These are phyloP conservation scores for Sclerurus mexicanus DNA, from an alignment of 2,113 vertebrate genomes.

Conservation along the genomic window DNA sequence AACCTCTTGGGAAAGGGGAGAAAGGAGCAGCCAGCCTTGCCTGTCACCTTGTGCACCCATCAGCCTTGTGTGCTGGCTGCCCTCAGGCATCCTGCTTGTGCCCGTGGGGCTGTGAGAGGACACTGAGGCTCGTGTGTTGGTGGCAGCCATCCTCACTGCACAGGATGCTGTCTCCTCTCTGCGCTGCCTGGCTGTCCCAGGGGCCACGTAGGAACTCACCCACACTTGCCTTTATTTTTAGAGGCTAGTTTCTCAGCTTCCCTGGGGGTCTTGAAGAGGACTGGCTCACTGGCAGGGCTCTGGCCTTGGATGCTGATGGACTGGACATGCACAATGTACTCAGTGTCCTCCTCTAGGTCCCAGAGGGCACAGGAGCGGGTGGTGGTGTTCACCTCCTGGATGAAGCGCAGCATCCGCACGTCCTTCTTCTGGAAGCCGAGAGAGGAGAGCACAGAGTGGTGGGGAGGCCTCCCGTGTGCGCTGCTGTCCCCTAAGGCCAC, in stretches of 20 bases:
- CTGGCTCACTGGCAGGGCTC: slow-evolving; percentile 90
- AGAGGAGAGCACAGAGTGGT: slow-evolving; percentile 62
- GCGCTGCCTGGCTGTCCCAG: background rate
- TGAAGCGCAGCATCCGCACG: slow-evolving; percentile 92
- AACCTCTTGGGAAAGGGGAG: background rate
- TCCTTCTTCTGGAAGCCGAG: slow-evolving; percentile 88
- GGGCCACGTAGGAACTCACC: background rate
- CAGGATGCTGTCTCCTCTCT: background rate
- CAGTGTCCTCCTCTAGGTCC: slow-evolving; percentile 95
- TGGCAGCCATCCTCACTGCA: background rate
- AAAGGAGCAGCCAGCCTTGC: background rate
- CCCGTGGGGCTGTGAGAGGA: background rate
- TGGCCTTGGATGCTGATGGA: slow-evolving; percentile 92
- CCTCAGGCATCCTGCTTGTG: background rate
- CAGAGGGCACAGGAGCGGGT: slow-evolving; percentile 93
- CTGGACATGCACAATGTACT: slow-evolving; percentile 95
- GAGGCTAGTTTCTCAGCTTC: slow-evolving; percentile 93
- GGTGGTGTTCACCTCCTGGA: slow-evolving; percentile 98
- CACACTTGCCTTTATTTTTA: slow-evolving; percentile 87
- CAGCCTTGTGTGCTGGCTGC: background rate
- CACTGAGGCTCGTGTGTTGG: background rate
- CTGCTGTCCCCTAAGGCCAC: background rate
- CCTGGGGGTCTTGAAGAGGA: slow-evolving; percentile 90
- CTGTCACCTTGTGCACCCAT: fast-evolving
- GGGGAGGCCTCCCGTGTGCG: background rate